Evolutionary conservation across 1,140 invertebrate genomes (phyloP).

Genomic region (Pygmarrhopalites habei): DNA sequence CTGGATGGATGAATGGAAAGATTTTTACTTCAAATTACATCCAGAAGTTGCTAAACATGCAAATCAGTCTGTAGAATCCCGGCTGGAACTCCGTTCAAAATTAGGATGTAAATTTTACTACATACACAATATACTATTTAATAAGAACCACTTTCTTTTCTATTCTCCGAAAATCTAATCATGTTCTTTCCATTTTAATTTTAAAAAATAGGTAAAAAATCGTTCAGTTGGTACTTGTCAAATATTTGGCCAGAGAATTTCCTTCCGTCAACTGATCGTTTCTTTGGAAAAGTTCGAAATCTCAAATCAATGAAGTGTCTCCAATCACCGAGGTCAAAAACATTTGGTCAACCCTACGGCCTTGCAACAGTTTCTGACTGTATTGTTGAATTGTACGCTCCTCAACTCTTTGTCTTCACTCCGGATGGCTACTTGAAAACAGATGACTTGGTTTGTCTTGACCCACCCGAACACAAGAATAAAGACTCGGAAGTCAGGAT

Average conservation of each 20-base stretch:
- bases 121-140: too few relatives aligned
- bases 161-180: too few relatives aligned
- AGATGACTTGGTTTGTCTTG: slow-evolving; percentile 65
- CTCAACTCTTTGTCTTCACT: slow-evolving; percentile 68
- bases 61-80: slow-evolving; percentile 60
- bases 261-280: slow-evolving; percentile 71
- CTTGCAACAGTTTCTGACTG: slow-evolving; percentile 52
- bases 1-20: slow-evolving; percentile 91
- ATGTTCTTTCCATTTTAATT: too few relatives aligned
- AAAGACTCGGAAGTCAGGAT: slow-evolving; percentile 51
- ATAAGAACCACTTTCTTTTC: too few relatives aligned
- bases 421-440: slow-evolving; percentile 59
- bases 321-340: slow-evolving; percentile 46
- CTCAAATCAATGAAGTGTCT: slow-evolving; percentile 52
- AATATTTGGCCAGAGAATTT: slow-evolving; percentile 81
- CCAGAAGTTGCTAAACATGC: slow-evolving; percentile 56
- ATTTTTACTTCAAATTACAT: slow-evolving; percentile 76
- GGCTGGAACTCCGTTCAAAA: slow-evolving; percentile 64
- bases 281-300: slow-evolving; percentile 65
- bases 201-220: too few relatives aligned
- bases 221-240: slow-evolving; percentile 91
- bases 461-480: slow-evolving; percentile 53
- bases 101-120: slow-evolving; percentile 85
- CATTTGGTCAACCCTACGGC: slow-evolving; percentile 56
- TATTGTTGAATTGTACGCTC: slow-evolving; percentile 45